Base-by-base conservation (phyloP, 2,888 invertebrate species). In the Onchidella celtica region DNA sequence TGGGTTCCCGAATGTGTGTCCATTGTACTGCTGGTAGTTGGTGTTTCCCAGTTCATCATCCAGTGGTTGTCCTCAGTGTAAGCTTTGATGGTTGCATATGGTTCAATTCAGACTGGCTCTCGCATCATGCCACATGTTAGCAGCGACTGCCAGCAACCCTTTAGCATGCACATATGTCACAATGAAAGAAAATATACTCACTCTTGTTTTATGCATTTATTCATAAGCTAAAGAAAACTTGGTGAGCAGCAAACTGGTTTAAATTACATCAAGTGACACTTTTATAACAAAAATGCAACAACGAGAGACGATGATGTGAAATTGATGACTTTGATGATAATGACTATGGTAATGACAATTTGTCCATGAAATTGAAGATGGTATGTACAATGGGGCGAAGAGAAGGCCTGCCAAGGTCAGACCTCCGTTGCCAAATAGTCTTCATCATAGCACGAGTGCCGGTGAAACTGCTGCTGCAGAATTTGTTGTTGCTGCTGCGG, bases 401-500 rank as follows among this genome's bases (percentile, higher is more conserved):
- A 59, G 36, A 38, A 2, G 34, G 4, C 4, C 3, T 6, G 3
- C 9, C 21, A 3, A 1, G 40, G 72, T 79, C 79, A 84, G 57
- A 84, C 83, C 65, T 81, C 81, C 17, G 83, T 84, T 29, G 83
- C 83, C 75, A 84, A 75, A 47, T 79, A 84, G 24, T 84, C 83
- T 24, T 84, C 83, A 11, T 74, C 79, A 65, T 84, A 81, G 36
- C 40, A 38, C 0, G 81, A 79, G 76, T 84, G 81, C 27, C 70
- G 24, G n/a, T 70, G 69, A 29, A 36, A 55, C 59, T 77, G 55
- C 11, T 78, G 57, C 36, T 77, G 77, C 27, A 36, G 32, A 9
- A 17, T 40, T 36, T 70, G 77, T 24, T 77, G 69, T 47, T 79
- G 79, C 66, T 66, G 76, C 69, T 79, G 79, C 21, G 70, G 79